phyloP scores from a whole-genome alignment of 1,140 invertebrate species.

The Cataglyphis hispanica region DNA sequence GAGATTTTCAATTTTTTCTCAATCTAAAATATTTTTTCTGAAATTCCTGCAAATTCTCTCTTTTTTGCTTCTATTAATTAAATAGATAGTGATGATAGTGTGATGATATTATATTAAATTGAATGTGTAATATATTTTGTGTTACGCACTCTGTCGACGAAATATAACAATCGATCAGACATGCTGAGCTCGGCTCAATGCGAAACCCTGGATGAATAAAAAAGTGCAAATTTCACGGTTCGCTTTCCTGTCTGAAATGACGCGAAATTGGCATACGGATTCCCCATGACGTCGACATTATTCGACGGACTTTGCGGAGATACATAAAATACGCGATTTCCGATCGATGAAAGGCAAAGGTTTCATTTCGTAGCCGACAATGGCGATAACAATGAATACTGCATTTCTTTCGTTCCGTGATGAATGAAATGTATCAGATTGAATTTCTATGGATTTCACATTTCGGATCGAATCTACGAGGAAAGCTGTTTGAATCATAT shows the following conservation, averaged over 20 bases:
- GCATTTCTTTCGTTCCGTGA: background rate
- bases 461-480: background rate
- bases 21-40: background rate
- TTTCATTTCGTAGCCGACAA: slow-evolving; percentile 38
- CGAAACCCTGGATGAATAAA: slow-evolving; percentile 40
- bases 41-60: background rate
- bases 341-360: slow-evolving; percentile 36
- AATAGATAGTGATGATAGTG: no score
- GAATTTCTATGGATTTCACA: slow-evolving; percentile 22
- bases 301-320: slow-evolving; percentile 31
- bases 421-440: slow-evolving; percentile 42
- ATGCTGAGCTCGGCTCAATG: slow-evolving; percentile 30
- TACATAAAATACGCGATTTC: slow-evolving; percentile 41
- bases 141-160: slow-evolving; percentile 22
- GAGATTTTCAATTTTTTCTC: slow-evolving; percentile 10
- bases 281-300: slow-evolving; percentile 37
- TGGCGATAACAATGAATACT: slow-evolving; percentile 35
- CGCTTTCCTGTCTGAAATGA: slow-evolving; percentile 31
- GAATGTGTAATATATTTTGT: background rate
- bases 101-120: background rate
- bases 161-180: slow-evolving; percentile 44
- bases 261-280: slow-evolving; percentile 41
- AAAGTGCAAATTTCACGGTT: slow-evolving; percentile 47
- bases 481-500: background rate
- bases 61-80: background rate